Evolutionary conservation across 2,113 vertebrate genomes (phyloP), one percentile per base, ranked within the genome.

Genomic region (Cranoglanis bouderius): DNA sequence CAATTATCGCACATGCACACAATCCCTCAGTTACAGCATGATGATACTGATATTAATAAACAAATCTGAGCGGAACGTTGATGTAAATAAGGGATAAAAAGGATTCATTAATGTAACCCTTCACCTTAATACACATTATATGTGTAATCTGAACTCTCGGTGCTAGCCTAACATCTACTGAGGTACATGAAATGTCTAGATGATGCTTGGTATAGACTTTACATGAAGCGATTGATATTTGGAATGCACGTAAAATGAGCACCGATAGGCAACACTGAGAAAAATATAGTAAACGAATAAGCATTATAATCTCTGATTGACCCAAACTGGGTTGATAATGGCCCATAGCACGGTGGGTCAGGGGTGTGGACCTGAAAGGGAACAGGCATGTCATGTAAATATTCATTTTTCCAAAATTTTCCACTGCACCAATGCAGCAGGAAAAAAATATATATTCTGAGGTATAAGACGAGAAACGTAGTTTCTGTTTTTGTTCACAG

Each of bases 171-270:
- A 82, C 35, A 78, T 46, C 55, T 75, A 87, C 75, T n/a, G 26
- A 80, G 53, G 77, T 51, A 87, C 38, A 80, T 24, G 24, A 87
- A 67, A 70, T 53, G 49, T 51, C 46, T 82, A 65, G 32, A 65
- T 82, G 86, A 53, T 53, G 61, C 78, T 82, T 29, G 26, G 57
- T 87, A 35, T 40, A 82, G 35, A 59, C 26, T 87, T 70, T 38
- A 18, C 19, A 35, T 65, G 51, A 65, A 63, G 67, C 24, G 35
- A 12, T 10, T 26, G 57, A 82, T 35, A 57, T 57, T 38, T 67
- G 40, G 12, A 81, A 51, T 35, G 29, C 46, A 51, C 1, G 9
- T 63, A 83, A 78, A 61, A 13, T 51, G 26, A 43, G 57, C 40
- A 24, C 53, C 0, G 7, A 84, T 21, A 35, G 8, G 29, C 32